phyloP scores from a whole-genome alignment of 2,113 vertebrate genomes.

The Malaclemys terrapin region DNA sequence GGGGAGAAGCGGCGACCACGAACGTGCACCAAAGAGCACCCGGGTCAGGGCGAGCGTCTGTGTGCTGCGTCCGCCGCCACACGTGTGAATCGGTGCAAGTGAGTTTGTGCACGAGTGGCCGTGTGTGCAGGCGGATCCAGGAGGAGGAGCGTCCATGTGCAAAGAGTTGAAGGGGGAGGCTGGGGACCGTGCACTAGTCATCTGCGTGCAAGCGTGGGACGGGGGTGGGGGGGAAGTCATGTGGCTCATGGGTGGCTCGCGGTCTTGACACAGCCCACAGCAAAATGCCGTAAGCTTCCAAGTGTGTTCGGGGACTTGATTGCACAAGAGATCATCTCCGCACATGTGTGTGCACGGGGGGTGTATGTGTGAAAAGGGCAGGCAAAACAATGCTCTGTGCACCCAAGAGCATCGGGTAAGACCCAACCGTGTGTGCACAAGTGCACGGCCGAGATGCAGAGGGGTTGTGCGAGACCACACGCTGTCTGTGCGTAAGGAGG shows the following conservation, averaged over 20 bases:
- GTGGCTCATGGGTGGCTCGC: not conserved
- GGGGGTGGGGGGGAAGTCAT: not conserved
- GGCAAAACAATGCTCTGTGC: not conserved
- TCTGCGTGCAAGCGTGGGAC: not conserved
- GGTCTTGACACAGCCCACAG: not conserved
- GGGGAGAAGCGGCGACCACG: not conserved
- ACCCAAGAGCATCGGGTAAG: not conserved
- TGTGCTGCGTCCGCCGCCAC: not conserved
- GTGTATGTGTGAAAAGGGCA: rapidly evolving
- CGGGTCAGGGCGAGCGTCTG: not conserved
- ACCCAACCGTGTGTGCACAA: not conserved
- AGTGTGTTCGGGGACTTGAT: not conserved
- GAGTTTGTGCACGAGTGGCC: not conserved
- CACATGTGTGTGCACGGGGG: rapidly evolving
- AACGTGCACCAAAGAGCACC: not conserved
- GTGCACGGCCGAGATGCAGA: rapidly evolving
- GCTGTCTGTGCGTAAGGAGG: not conserved
- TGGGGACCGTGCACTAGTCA: not conserved
- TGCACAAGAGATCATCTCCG: not conserved
- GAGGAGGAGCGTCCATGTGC: not conserved
- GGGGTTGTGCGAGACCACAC: not conserved
- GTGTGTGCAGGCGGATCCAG: not conserved
- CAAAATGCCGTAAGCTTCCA: not conserved
- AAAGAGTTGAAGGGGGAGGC: not conserved
- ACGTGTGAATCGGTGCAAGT: not conserved